A percentile compares a stretch with the other conserved stretches of the same genome.
Conservation (phyloP, 2,888 invertebrate species). For the Cheilosia impressa region DNA sequence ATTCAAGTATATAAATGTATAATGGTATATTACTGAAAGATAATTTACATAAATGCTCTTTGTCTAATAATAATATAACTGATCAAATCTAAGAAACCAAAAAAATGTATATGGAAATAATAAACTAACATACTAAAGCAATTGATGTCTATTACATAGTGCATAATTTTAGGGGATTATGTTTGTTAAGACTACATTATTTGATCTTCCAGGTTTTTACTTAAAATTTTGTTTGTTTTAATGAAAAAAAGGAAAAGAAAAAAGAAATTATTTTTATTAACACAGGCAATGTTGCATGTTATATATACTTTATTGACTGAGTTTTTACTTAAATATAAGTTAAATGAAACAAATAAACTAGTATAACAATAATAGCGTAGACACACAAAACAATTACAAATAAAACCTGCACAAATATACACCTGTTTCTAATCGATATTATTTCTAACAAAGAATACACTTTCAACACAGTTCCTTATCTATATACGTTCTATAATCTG, state of each 20-base stretch:
- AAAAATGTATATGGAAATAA: constrained; percentile 20
- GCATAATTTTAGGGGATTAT: constrained; percentile 56
- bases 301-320: constrained; percentile 52
- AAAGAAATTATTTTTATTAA: constrained; percentile 9
- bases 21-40: constrained; percentile 46
- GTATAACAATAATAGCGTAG: constrained; percentile 13
- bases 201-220: constrained; percentile 69
- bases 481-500: constrained; percentile 12
- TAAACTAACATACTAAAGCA: constrained; percentile 47
- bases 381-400: neutral
- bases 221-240: constrained; percentile 42
- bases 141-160: constrained; percentile 69
- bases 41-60: constrained; percentile 63
- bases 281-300: constrained; percentile 35
- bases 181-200: constrained; percentile 56
- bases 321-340: constrained; percentile 51
- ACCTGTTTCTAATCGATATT: constrained; percentile 25
- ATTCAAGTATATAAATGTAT: constrained; percentile 35
- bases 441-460: constrained; percentile 12
- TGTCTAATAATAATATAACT: constrained; percentile 46
- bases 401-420: constrained; percentile 54
- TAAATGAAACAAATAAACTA: constrained; percentile 31
- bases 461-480: constrained; percentile 21
- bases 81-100: constrained; percentile 40
- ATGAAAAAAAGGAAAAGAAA: constrained; percentile 9